phyloP scores from a whole-genome alignment of 2,113 vertebrate species.

The Nansenia antarctica region DNA sequence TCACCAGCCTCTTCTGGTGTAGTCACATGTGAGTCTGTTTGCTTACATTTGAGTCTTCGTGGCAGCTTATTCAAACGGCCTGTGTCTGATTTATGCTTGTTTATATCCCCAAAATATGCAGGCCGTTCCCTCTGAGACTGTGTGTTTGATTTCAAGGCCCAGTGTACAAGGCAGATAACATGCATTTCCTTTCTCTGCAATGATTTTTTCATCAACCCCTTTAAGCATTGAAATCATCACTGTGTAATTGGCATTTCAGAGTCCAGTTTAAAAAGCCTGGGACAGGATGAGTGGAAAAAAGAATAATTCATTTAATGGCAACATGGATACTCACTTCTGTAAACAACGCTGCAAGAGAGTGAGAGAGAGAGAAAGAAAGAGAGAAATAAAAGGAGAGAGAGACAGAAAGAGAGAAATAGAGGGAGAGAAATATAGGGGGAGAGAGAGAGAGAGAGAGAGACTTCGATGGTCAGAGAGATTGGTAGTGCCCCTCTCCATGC shows the following conservation, averaged over 20 bases:
- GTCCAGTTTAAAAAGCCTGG: background rate
- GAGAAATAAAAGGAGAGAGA: background rate
- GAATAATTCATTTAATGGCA: background rate
- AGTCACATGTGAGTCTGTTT: background rate
- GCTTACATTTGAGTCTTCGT: background rate
- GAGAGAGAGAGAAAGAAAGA: too few relatives aligned
- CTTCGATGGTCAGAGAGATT: conserved; percentile 61
- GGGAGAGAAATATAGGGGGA: conserved; percentile 34
- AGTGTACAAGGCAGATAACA: background rate
- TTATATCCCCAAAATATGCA: background rate
- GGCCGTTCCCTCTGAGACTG: background rate
- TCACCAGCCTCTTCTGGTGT: background rate
- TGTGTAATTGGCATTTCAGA: background rate
- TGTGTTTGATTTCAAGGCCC: background rate
- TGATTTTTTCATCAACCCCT: background rate
- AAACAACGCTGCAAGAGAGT: too few relatives aligned
- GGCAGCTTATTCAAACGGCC: background rate
- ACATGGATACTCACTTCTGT: background rate
- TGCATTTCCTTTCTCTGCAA: background rate
- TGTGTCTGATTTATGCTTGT: background rate
- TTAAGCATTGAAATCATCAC: background rate
- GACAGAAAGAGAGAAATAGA: conserved; percentile 38
- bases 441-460: conserved; percentile 18
- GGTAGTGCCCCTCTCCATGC: conserved; percentile 63
- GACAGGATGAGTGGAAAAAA: background rate